phyloP scores from a whole-genome alignment of 1,140 invertebrate species.

The Drosophila athabasca region DNA sequence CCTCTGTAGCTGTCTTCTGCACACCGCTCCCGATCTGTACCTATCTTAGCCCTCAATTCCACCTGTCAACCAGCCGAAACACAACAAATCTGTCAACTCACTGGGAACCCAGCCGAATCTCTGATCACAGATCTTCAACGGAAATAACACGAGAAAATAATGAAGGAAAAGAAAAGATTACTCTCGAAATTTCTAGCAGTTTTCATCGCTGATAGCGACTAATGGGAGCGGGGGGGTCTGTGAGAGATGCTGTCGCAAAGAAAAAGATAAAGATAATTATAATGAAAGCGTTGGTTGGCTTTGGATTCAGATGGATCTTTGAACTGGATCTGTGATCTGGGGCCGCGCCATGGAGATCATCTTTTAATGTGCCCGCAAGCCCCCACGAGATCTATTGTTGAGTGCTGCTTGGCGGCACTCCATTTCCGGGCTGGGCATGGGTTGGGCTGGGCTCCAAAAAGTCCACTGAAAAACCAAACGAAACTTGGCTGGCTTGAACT shows the following conservation, averaged over 20 bases:
- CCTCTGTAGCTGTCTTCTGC: no score
- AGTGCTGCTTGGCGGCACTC: conserved; percentile 3
- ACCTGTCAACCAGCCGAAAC: background rate
- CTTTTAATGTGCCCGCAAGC: conserved; percentile 11
- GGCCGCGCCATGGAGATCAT: conserved; percentile 11
- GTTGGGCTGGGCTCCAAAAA: background rate
- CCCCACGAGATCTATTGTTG: conserved; percentile 8
- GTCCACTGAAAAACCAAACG: conserved; percentile 34
- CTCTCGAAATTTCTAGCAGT: conserved; percentile 40
- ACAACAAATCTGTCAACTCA: conserved; percentile 24
- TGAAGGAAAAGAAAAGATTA: conserved; percentile 11
- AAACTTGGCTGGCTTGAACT: conserved; percentile 69
- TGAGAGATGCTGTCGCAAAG: conserved; percentile 30
- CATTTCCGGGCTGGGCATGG: conserved; percentile 10
- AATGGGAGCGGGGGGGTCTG: conserved; percentile 18
- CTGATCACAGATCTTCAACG: background rate
- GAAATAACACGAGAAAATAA: conserved; percentile 14
- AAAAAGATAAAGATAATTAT: conserved; percentile 19
- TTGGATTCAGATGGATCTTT: conserved; percentile 11
- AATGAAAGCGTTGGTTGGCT: conserved; percentile 31
- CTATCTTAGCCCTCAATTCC: no score
- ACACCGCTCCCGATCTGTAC: no score
- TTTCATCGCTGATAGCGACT: conserved; percentile 55
- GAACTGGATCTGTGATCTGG: background rate
- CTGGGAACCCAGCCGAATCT: background rate